Percentiles rank a stretch among this genome's conserved stretches.
These are phyloP conservation scores for Chrysaora quinquecirrha DNA, from an alignment of 30 jellyfish, hydroid and myxozoan genomes.

Conservation along the genomic window DNA sequence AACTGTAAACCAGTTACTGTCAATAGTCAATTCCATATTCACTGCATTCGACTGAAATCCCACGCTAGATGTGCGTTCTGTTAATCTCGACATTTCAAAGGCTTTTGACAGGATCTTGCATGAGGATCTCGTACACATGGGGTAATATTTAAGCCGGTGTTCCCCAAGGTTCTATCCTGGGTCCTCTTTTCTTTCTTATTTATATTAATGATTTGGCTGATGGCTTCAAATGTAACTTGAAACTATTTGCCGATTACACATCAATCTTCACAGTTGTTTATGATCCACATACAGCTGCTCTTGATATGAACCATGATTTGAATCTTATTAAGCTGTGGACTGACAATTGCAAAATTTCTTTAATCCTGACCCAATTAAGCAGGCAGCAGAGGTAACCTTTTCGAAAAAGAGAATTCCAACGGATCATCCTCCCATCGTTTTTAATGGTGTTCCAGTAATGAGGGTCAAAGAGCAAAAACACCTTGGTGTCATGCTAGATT, in stretches of 20 bases:
- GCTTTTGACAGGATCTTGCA: slow-evolving; percentile 75
- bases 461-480: slow-evolving; percentile 51
- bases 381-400: slow-evolving; percentile 63
- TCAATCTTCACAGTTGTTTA: slow-evolving; percentile 40
- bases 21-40: slow-evolving; percentile 22
- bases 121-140: slow-evolving; percentile 44
- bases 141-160: slow-evolving; percentile 1
- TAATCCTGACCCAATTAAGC: slow-evolving; percentile 61
- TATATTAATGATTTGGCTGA: slow-evolving; percentile 45
- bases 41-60: slow-evolving; percentile 51
- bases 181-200: slow-evolving; percentile 37
- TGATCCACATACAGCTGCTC: slow-evolving; percentile 38
- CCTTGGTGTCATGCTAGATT: slow-evolving; percentile 55
- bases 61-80: slow-evolving; percentile 31
- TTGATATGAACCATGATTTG: slow-evolving; percentile 29
- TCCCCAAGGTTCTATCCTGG: slow-evolving; percentile 52
- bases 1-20: slow-evolving; percentile 28
- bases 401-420: slow-evolving; percentile 34
- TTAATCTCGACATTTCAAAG: slow-evolving; percentile 49
- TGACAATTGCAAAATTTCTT: slow-evolving; percentile 40
- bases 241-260: slow-evolving; percentile 37
- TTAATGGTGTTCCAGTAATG: slow-evolving; percentile 34
- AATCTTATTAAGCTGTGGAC: slow-evolving; percentile 7
- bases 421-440: slow-evolving; percentile 20
- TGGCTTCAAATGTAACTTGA: slow-evolving; percentile 12